A percentile compares a stretch with the other conserved stretches of the same genome.
phyloP scores from a whole-genome alignment of 30 jellyfish, hydroid and myxozoan species.

The Catostylus mosaicus region DNA sequence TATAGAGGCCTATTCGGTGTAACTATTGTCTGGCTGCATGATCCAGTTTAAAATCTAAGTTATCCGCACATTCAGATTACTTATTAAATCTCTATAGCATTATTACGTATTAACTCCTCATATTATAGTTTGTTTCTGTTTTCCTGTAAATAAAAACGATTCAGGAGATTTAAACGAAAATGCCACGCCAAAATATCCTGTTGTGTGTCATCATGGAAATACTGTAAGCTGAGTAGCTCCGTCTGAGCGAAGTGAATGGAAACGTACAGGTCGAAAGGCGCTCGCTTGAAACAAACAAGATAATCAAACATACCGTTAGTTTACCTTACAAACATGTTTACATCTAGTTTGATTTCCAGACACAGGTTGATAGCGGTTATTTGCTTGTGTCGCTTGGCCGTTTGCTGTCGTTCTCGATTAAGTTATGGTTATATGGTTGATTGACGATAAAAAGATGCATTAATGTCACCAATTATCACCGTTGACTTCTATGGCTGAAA shows the following conservation, averaged over 20 bases:
- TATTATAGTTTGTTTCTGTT: too few relatives aligned
- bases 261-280: not conserved
- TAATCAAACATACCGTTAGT: not conserved
- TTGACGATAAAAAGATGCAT: conserved; percentile 43
- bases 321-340: not conserved
- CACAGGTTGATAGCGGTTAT: not conserved
- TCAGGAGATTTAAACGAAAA: too few relatives aligned
- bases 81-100: too few relatives aligned
- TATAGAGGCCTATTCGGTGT: too few relatives aligned
- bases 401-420: not conserved
- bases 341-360: not conserved
- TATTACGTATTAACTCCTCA: too few relatives aligned
- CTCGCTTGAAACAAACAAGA: not conserved
- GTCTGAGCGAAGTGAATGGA: not conserved
- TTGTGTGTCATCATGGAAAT: too few relatives aligned
- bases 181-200: too few relatives aligned
- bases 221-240: too few relatives aligned
- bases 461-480: conserved; percentile 17
- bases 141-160: too few relatives aligned
- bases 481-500: conserved; percentile 14
- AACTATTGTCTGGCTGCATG: too few relatives aligned
- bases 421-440: conserved; percentile 38
- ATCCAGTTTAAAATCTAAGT: too few relatives aligned
- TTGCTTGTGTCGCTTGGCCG: not conserved
- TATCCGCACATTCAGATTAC: too few relatives aligned